Evolutionary conservation across 2,797 vertebrate genomes (phyloP).

Genomic region (Trachops cirrhosus): DNA sequence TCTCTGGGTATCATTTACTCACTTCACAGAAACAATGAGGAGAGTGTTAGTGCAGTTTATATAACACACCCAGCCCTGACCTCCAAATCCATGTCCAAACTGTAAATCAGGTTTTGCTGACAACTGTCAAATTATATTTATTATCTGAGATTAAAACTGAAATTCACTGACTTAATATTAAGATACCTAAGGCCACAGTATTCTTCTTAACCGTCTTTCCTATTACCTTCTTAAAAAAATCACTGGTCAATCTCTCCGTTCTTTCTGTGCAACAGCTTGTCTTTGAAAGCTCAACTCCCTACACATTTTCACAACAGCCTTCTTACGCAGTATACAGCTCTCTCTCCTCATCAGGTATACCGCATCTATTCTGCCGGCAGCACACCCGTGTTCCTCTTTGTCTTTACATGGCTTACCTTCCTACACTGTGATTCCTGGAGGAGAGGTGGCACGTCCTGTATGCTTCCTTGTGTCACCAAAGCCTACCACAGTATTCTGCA

Average conservation of each 20-base stretch:
- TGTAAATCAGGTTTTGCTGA: not conserved
- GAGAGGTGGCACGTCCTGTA: not conserved
- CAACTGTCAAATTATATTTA: not conserved
- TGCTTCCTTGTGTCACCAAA: not conserved
- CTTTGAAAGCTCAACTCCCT: not conserved
- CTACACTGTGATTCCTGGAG: not conserved
- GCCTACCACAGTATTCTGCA: not conserved
- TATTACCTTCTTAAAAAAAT: not conserved
- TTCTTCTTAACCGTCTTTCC: not conserved
- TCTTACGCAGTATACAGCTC: not conserved
- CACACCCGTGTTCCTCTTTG: not conserved
- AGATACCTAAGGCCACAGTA: not conserved
- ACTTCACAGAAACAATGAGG: not conserved
- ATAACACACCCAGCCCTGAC: not conserved
- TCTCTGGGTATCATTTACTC: not conserved
- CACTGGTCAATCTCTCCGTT: not conserved
- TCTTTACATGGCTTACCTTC: not conserved
- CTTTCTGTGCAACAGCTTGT: not conserved
- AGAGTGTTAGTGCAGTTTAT: not conserved
- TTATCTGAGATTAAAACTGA: not conserved
- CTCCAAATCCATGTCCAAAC: not conserved
- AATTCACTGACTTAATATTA: constrained; percentile 11
- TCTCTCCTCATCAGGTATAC: not conserved
- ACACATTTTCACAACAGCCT: not conserved
- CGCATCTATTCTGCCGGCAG: not conserved